A percentile compares a stretch with the other conserved stretches of the same genome.
These are phyloP conservation scores for Hoplostethus mediterraneus DNA, from an alignment of 2,797 vertebrate genomes.

Conservation along the genomic window DNA sequence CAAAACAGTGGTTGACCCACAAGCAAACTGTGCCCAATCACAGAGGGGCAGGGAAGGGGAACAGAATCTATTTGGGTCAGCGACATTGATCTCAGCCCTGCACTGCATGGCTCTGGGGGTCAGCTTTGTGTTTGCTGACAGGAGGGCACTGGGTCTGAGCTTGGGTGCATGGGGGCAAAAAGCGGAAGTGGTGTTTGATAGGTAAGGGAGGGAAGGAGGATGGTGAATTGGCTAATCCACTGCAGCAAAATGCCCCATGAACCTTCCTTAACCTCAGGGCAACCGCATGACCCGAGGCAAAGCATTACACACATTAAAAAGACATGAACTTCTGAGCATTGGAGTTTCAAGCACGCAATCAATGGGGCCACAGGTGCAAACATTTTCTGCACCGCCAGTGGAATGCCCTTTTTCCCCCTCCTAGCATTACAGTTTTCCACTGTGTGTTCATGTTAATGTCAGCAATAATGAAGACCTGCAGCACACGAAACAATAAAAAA, in stretches of 20 bases:
- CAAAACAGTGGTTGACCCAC: slow-evolving; percentile 61
- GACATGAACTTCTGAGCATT: slow-evolving; percentile 66
- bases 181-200: slow-evolving; percentile 1
- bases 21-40: slow-evolving; percentile 66
- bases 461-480: slow-evolving; percentile 78
- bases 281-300: slow-evolving; percentile 71
- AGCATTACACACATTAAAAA: slow-evolving; percentile 79
- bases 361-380: slow-evolving; percentile 79
- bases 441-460: slow-evolving; percentile 77
- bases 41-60: slow-evolving; percentile 43
- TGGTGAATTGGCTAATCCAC: slow-evolving; percentile 49
- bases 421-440: slow-evolving; percentile 60
- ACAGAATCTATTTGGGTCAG: slow-evolving; percentile 74
- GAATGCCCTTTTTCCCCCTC: slow-evolving; percentile 53
- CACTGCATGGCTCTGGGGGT: slow-evolving; percentile 62
- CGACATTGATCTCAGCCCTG: slow-evolving; percentile 71
- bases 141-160: slow-evolving; percentile 35
- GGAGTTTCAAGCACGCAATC: slow-evolving; percentile 67
- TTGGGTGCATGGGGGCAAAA: slow-evolving; percentile 21
- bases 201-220: slow-evolving; percentile 14
- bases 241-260: slow-evolving; percentile 39
- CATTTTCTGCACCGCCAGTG: slow-evolving; percentile 61
- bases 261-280: slow-evolving; percentile 73
- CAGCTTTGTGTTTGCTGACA: slow-evolving; percentile 53
- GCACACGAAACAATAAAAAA: slow-evolving; percentile 65